Base-by-base conservation (phyloP, 1,140 invertebrate genomes). In the Saccostrea cuccullata region DNA sequence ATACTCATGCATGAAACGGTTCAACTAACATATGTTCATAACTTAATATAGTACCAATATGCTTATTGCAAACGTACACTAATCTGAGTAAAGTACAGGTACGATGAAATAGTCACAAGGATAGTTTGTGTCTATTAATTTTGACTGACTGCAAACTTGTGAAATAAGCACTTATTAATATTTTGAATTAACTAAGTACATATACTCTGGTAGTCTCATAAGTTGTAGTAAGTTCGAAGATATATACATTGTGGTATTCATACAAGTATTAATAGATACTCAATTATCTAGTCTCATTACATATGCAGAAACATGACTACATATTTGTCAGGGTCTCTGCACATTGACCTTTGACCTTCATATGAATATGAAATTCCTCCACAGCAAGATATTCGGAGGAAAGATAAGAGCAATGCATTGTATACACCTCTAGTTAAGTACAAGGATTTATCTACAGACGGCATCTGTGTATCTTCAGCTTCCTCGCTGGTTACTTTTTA, bases 341-440 rank as follows among this genome's bases (percentile, higher is more conserved):
- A 30, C 26, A 36, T 36, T 36, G 70, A 77, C 70, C 70, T 77
- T 77, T 77, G 70, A 77, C 23, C 70, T 26, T 36, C 9, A 77
- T 77, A 77, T 77, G 70, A 77, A 77, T 77, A 77, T 77, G 70
- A 77, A 77, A 77, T 77, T 77, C 70, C 70, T 77, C 70, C 26
- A 77, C 70, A 17, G 30, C 26, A 77, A 30, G 70, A 77, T 26
- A 77, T 47, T 64, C 58, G 3, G 58, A 64, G 13, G 30, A 15
- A 77, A 30, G 70, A 77, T 77, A 77, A 77, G 70, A 77, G n/a
- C 58, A 20, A 8, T 64, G 17, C n/a, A 64, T 64, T 64, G 58
- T 64, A 30, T 77, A 77, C n/a, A 67, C 70, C 26, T 17, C 26
- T 11, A 77, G 70, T 77, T 77, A 77, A 77, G 70, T 77, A 30